These are phyloP conservation scores for Micromys minutus DNA, from an alignment of 2,113 vertebrate genomes.

Conservation along the genomic window DNA sequence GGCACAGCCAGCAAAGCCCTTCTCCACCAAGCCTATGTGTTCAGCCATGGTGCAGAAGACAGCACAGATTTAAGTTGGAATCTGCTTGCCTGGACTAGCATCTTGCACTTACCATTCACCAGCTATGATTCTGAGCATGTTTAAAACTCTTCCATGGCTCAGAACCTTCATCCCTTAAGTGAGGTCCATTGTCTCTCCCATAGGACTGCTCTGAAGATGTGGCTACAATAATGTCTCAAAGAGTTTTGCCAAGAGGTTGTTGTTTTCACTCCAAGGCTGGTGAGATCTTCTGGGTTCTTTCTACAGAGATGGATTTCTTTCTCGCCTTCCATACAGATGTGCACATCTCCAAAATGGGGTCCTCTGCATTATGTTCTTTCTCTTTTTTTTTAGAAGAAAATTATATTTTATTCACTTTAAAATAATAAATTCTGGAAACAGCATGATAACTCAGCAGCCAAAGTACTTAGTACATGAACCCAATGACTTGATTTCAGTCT, in stretches of 20 bases:
- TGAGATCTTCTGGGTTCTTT: background rate
- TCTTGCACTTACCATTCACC: background rate
- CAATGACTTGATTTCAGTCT: no score
- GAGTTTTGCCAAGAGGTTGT: background rate
- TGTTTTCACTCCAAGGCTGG: background rate
- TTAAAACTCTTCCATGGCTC: constrained; percentile 14
- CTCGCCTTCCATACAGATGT: background rate
- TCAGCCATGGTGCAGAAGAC: background rate
- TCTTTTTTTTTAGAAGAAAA: no score
- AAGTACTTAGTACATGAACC: no score
- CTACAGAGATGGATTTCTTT: background rate
- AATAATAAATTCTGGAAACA: no score
- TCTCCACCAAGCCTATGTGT: background rate
- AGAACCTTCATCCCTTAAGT: background rate
- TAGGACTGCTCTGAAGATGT: background rate
- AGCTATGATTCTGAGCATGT: background rate
- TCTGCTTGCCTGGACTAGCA: constrained; percentile 11
- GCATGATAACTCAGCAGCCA: no score
- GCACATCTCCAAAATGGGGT: background rate
- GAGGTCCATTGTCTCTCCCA: background rate
- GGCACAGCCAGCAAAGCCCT: background rate
- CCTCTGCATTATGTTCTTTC: constrained; percentile 34
- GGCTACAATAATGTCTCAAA: background rate
- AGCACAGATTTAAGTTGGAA: background rate
- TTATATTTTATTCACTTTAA: no score